Base-by-base conservation (phyloP, 2,797 vertebrate species). In the Clarias laeviceps region DNA sequence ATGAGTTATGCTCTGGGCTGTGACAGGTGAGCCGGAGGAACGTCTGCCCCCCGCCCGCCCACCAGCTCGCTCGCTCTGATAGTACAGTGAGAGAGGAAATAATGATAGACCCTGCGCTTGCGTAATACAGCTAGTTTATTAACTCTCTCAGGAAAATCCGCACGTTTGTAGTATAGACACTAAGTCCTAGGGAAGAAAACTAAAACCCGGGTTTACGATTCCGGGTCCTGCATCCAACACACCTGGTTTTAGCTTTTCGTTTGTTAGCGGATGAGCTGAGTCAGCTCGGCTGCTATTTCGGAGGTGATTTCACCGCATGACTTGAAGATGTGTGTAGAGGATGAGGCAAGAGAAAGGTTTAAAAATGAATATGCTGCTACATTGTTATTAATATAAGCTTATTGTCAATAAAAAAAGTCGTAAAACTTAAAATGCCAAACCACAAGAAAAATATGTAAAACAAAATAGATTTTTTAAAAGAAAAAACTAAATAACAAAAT, bases 1-100 rank as follows among this genome's bases (percentile, higher is more conserved):
- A 68, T 82, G 83, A 87, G 82, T 87, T 82, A 62, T 86, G 59
- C 17, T 80, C 84, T 57, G 73, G 72, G 22, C 24, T 64, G 64
- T 86, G 85, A 88, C 85, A 87, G 85, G 76, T 78, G 80, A 85
- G 82, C 29, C 29, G 64, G 29, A 61, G 74, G 40, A 45, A 45
- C 40, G 34, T 24, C 69, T 72, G 68, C 45, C 59, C 59, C 59
- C 80, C 62, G 7, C 76, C n/a, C 22, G 24, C 50, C n/a, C 65
- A 5, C 65, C 27, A 50, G 17, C 76, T 62, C 34, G 20, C 18
- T 0, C 66, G 27, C 70, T 57, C 15, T 34, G 77, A 34, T 50
- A 29, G 45, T 56, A 40, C 32, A 22, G 34, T 15, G 50, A 61
- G 54, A 8, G 4, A 22, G 59, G 29, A 54, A 18, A 22, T 85